Base-by-base conservation (phyloP, 1,140 invertebrate species). In the Babylonia areolata region DNA sequence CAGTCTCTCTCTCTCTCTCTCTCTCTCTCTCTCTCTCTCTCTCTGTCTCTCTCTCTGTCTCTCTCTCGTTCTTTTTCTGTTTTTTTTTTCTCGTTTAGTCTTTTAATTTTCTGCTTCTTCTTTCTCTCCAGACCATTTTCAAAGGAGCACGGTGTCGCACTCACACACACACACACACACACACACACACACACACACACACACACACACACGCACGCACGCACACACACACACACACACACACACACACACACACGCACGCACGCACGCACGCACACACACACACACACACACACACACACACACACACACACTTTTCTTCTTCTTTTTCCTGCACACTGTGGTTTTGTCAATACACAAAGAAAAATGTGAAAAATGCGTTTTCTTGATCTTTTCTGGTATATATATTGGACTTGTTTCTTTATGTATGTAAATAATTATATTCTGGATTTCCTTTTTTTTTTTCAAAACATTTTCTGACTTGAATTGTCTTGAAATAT, bases 151-250 rank as follows among this genome's bases (percentile, higher is more conserved):
- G 46, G 46, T 51, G 46, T 28, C 58, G 15, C 58, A 0, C 58
- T 64, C 58, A 64, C 58, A 64, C 58, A 64, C 58, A 64, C 58
- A 64, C 58, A 64, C 58, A 64, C 58, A 64, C 58, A 64, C 58
- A 64, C 58, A 64, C 58, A 64, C 58, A 64, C 58, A 64, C 58
- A 64, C 58, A 64, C 58, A 64, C 58, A 64, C 58, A 64, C 58
- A 64, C 58, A 64, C 58, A 64, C 58, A 64, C 58, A 64, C 58
- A 64, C 58, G 23, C 58, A 64, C 58, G 23, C 58, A 64, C 58
- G 23, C 58, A 64, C 58, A 64, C 58, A 64, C 58, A 64, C 58
- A 23, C 9, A 64, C 58, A 64, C 58, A 64, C 58, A 64, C 58
- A 64, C 58, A 64, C 58, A 64, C 58, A 64, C 58, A 64, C 58